phyloP scores from a whole-genome alignment of 2,888 invertebrate genomes.

The Carcina quercana region DNA sequence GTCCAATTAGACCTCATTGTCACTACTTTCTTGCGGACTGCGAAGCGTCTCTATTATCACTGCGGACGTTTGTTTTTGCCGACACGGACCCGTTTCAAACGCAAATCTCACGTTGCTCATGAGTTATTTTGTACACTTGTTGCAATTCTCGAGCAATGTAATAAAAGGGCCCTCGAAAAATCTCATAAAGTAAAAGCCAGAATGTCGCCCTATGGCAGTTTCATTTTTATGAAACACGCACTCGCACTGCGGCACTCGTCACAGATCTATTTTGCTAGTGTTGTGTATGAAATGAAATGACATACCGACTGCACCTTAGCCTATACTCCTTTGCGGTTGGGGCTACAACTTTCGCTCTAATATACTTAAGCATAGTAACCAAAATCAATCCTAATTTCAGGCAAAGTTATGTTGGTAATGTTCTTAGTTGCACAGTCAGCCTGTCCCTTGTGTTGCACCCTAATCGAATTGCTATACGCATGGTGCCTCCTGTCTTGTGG shows the following conservation, averaged over 20 bases:
- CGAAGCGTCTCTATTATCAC: slow-evolving; percentile 9
- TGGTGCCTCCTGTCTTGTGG: slow-evolving; percentile 63
- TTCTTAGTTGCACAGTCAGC: slow-evolving; percentile 57
- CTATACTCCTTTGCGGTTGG: too few relatives aligned
- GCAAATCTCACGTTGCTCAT: slow-evolving; percentile 13
- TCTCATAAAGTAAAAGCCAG: slow-evolving; percentile 44
- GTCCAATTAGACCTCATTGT: slow-evolving; percentile 37
- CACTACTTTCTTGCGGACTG: slow-evolving; percentile 20
- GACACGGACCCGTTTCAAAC: slow-evolving; percentile 29
- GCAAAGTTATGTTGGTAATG: slow-evolving; percentile 24
- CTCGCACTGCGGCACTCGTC: slow-evolving; percentile 48
- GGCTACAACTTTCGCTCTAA: too few relatives aligned
- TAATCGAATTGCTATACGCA: slow-evolving; percentile 70
- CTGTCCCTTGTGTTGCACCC: slow-evolving; percentile 64
- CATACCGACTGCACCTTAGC: slow-evolving; percentile 36
- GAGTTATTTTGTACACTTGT: slow-evolving; percentile 13
- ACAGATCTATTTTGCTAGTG: slow-evolving; percentile 67
- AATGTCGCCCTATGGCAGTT: slow-evolving; percentile 60
- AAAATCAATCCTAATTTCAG: neutral
- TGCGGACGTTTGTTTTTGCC: slow-evolving; percentile 22
- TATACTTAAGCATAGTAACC: too few relatives aligned
- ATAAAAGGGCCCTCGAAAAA: slow-evolving; percentile 36
- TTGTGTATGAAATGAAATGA: slow-evolving; percentile 70
- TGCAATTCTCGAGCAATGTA: slow-evolving; percentile 19
- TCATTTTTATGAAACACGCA: slow-evolving; percentile 62